phyloP scores from a whole-genome alignment of 2,888 invertebrate genomes.

The Gryllus longicercus region DNA sequence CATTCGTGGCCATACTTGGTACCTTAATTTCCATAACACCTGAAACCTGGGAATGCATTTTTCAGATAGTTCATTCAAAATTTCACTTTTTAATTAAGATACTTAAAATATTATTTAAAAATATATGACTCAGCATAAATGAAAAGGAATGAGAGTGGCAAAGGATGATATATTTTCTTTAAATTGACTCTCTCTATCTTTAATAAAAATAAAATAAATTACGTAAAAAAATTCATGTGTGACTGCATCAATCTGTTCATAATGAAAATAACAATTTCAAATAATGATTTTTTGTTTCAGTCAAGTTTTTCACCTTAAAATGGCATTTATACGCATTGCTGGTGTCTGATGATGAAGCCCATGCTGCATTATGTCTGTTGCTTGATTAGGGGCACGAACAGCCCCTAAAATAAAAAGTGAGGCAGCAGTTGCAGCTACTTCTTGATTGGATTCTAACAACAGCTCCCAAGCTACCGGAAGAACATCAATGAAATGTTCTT shows the following conservation, averaged over 20 bases:
- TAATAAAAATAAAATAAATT: background rate
- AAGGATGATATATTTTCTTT: no score
- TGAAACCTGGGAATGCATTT: constrained; percentile 62
- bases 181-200: no score
- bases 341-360: constrained; percentile 84
- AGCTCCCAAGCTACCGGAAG: constrained; percentile 94
- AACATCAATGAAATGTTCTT: constrained; percentile 82
- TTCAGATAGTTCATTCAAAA: no score
- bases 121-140: no score
- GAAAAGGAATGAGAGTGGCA: no score
- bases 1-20: constrained; percentile 99
- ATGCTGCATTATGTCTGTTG: constrained; percentile 83
- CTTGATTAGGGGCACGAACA: constrained; percentile 85
- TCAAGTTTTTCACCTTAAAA: constrained; percentile 57
- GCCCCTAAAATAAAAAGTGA: constrained; percentile 90
- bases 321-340: constrained; percentile 75
- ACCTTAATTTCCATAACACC: constrained; percentile 93
- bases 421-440: constrained; percentile 79
- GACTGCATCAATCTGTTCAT: no score
- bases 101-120: no score
- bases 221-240: background rate
- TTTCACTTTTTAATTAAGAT: no score
- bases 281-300: no score
- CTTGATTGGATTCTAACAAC: constrained; percentile 85
- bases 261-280: no score